Conservation (phyloP, 2,888 invertebrate species). For the Tridacna crocea region DNA sequence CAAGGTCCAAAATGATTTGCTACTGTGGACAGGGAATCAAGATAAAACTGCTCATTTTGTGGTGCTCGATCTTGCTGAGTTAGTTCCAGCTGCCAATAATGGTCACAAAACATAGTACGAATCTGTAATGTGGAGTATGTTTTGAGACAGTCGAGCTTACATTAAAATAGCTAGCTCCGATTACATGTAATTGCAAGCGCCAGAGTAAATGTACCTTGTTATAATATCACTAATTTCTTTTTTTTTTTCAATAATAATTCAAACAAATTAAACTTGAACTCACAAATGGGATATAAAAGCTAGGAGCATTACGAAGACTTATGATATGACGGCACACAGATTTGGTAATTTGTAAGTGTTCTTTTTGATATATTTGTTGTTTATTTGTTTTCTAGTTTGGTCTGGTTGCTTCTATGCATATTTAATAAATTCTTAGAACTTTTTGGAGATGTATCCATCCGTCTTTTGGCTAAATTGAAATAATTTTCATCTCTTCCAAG, state of each 20-base stretch:
- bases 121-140: too few relatives aligned
- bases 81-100: too few relatives aligned
- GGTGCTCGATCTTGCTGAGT: too few relatives aligned
- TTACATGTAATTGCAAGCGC: background rate
- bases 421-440: background rate
- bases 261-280: too few relatives aligned
- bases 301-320: conserved; percentile 13
- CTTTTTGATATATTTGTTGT: conserved; percentile 25
- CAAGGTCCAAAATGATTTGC: too few relatives aligned
- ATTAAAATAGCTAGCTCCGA: background rate
- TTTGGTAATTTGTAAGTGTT: conserved; percentile 24
- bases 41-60: too few relatives aligned
- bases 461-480: background rate
- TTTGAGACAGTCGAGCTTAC: too few relatives aligned
- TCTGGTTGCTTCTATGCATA: conserved; percentile 27
- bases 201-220: background rate
- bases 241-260: too few relatives aligned
- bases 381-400: conserved; percentile 31
- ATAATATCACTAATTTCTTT: too few relatives aligned
- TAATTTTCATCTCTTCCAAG: background rate
- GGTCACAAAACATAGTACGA: too few relatives aligned
- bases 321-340: conserved; percentile 28
- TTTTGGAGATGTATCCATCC: conserved; percentile 4
- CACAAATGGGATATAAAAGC: background rate
- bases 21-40: too few relatives aligned